Percentiles rank a stretch among this genome's conserved stretches.
Conservation (phyloP, 2,797 vertebrate genomes). For the Betta splendens region DNA sequence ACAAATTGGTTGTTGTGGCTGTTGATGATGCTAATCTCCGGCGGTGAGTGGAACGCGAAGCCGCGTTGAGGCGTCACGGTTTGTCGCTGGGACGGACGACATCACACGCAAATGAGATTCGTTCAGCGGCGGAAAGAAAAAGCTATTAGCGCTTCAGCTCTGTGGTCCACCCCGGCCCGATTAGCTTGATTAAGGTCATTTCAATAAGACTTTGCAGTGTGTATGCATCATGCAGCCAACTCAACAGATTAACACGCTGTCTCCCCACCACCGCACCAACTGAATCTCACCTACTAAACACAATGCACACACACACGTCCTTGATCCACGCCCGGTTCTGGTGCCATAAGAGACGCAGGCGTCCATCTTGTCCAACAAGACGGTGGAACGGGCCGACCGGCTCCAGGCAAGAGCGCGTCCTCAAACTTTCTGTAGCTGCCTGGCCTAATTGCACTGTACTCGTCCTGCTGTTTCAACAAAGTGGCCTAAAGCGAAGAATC, state of each 20-base stretch:
- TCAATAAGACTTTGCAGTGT: conserved; percentile 71
- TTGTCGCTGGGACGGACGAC: conserved; percentile 61
- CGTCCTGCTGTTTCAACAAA: conserved; percentile 60
- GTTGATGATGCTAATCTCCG: conserved; percentile 72
- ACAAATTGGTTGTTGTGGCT: conserved; percentile 75
- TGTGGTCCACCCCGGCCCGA: conserved; percentile 40
- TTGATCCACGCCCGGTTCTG: conserved; percentile 19
- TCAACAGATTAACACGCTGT: conserved; percentile 61
- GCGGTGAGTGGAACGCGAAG: conserved; percentile 60
- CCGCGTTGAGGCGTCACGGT: conserved; percentile 59
- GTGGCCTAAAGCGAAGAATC: conserved; percentile 59
- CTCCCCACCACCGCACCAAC: conserved; percentile 25
- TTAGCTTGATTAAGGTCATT: conserved; percentile 79
- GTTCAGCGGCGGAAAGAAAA: conserved; percentile 72
- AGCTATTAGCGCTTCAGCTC: conserved; percentile 68
- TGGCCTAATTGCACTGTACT: conserved; percentile 64
- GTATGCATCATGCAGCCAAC: conserved; percentile 64
- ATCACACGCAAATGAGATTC: conserved; percentile 70
- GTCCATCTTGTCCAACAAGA: conserved; percentile 15
- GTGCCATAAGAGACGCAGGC: conserved; percentile 13
- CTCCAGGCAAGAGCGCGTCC: conserved; percentile 70
- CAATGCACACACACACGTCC: conserved; percentile 31
- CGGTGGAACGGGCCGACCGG: conserved; percentile 30
- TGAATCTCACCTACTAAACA: conserved; percentile 52
- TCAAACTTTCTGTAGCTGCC: conserved; percentile 44